phyloP scores from a whole-genome alignment of 2,888 invertebrate genomes.

The Xanthostigma xanthostigma region DNA sequence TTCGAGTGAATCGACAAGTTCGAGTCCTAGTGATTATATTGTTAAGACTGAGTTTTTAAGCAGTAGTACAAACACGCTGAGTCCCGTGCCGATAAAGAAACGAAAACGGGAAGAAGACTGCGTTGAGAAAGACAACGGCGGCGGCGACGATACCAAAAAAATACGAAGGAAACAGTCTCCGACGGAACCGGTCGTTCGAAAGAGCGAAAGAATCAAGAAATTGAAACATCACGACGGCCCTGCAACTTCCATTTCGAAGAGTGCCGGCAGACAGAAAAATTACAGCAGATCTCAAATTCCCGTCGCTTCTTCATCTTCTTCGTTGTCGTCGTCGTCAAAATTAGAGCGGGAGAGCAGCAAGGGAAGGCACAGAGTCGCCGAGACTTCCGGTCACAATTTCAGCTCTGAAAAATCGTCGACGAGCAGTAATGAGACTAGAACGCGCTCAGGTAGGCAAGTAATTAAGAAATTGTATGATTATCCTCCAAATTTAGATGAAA shows the following conservation, averaged over 20 bases:
- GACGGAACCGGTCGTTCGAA: slow-evolving; percentile 12
- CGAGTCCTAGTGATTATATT: slow-evolving; percentile 13
- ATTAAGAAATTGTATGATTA: not conserved
- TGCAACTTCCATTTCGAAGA: slow-evolving; percentile 14
- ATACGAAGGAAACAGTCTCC: not conserved
- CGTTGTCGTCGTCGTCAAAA: not conserved
- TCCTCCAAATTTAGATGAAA: too few species aligned
- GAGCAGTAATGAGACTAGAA: not conserved
- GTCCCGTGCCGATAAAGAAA: slow-evolving; percentile 3
- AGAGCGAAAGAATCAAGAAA: slow-evolving; percentile 26
- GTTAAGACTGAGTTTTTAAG: not conserved
- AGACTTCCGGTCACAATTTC: not conserved
- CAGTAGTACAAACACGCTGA: not conserved
- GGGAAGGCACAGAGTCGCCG: not conserved
- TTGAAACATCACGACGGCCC: slow-evolving; percentile 22
- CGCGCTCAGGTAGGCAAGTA: slow-evolving; percentile 3
- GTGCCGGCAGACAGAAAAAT: not conserved
- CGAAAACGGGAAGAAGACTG: not conserved
- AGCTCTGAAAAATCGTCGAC: too few species aligned
- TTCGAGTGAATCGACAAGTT: slow-evolving; percentile 20
- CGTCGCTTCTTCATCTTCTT: too few species aligned
- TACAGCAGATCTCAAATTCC: not conserved
- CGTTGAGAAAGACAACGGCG: not conserved
- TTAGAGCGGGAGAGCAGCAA: not conserved
- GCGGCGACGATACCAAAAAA: not conserved